Base-by-base conservation (phyloP, 2,797 vertebrate species). In the Taenioides sp. region DNA sequence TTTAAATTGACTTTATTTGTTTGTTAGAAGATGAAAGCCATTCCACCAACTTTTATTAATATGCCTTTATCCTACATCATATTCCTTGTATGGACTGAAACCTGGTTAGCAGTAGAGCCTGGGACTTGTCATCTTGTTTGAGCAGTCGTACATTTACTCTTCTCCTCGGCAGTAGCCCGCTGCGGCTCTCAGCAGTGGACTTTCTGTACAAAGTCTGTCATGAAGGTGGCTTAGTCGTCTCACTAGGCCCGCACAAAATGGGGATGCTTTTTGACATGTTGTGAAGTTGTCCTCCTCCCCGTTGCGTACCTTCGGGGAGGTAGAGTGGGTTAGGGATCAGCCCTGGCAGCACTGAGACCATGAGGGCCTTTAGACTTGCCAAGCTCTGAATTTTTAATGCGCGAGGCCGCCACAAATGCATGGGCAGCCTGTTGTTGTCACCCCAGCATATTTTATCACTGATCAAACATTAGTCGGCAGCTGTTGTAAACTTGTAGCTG, bases 371-470 rank as follows among this genome's bases (percentile, higher is more conserved):
- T 85, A 69, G 84, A 87, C 84, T 89, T 93, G 82, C 84, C 90
- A 92, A 87, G 88, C 94, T 79, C 91, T 97, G 92, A 94, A 97
- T 97, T 94, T 97, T 97, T 97, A 95, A 97, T 97, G 95, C 75
- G 72, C 79, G 80, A 86, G 82, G 84, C 80, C 92, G 92, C 94
- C 92, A 93, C 94, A 96, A 96, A 96, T 94, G 94, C 94, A 93
- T 84, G 92, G 92, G 92, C 92, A 96, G 94, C 94, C 91, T 93
- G 94, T 92, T 93, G 93, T 95, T 96, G 96, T 98, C 96, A 95
- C 95, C 95, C 96, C 82, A 87, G 93, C 93, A 95, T 96, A 97
- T 96, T 96, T 97, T 95, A 96, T 95, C 95, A 95, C 95, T 95
- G 95, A 97, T 96, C 95, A 96, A 96, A 96, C 96, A 96, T 94